A percentile compares a stretch with the other conserved stretches of the same genome.
These are phyloP conservation scores for Sciurus niger DNA, from an alignment of 2,113 vertebrate species.

Conservation along the genomic window DNA sequence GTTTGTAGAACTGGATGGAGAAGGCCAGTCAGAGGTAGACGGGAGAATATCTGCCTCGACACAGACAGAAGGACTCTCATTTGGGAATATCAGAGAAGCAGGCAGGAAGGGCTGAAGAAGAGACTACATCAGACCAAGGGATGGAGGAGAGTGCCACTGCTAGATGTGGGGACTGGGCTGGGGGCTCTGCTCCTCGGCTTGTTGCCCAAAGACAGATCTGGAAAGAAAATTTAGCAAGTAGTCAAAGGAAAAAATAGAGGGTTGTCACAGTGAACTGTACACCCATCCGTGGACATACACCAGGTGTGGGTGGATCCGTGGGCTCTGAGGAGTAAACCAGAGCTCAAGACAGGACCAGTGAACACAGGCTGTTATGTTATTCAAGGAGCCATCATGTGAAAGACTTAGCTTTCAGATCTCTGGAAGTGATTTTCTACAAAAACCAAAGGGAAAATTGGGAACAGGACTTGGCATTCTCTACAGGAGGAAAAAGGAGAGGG, in stretches of 20 bases:
- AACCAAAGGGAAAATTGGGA: background rate
- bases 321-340: background rate
- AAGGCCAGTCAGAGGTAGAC: background rate
- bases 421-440: background rate
- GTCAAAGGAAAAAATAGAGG: background rate
- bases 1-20: background rate
- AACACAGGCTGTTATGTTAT: background rate
- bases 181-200: background rate
- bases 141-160: accelerated
- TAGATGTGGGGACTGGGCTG: background rate
- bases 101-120: too few relatives aligned
- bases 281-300: background rate
- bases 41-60: background rate
- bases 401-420: background rate
- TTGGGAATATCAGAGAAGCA: background rate
- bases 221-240: background rate
- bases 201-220: background rate
- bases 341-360: background rate
- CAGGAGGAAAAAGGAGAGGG: background rate
- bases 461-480: background rate
- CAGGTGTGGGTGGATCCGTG: background rate
- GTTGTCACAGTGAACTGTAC: background rate
- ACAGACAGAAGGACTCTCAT: background rate
- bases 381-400: background rate
- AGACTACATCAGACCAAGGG: background rate